Evolutionary conservation across 2,797 vertebrate genomes (phyloP).

Genomic region (Anabas testudineus): DNA sequence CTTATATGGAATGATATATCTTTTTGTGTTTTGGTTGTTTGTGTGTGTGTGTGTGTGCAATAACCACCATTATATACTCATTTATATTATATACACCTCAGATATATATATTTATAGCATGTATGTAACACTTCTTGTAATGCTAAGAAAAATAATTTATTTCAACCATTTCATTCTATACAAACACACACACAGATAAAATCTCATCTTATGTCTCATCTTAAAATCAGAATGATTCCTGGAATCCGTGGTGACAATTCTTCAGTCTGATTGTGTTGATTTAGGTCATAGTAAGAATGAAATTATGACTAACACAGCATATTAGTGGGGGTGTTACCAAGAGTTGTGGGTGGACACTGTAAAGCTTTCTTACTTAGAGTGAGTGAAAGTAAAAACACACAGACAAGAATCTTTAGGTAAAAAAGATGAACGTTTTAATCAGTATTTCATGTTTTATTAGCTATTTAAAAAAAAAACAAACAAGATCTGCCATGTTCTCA

Average conservation of each 20-base stretch:
- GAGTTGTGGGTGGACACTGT: background rate
- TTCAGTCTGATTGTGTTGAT: constrained; percentile 71
- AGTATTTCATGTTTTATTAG: constrained; percentile 59
- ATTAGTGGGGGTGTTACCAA: constrained; percentile 2
- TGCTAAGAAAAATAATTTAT: too few species aligned
- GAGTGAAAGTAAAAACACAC: constrained; percentile 17
- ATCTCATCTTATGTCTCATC: constrained; percentile 66
- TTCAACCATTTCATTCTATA: too few species aligned
- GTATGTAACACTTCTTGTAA: too few species aligned
- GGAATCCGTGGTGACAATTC: constrained; percentile 63
- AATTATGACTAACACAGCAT: constrained; percentile 52
- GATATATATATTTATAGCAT: too few species aligned
- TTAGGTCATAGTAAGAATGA: constrained; percentile 70
- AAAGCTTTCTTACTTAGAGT: background rate
- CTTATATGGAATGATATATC: too few species aligned
- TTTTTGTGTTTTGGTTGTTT: too few species aligned
- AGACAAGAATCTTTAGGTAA: constrained; percentile 39
- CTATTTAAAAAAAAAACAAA: background rate
- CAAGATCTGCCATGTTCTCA: constrained; percentile 44
- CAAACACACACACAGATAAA: background rate
- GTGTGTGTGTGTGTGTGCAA: too few species aligned
- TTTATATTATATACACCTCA: too few species aligned
- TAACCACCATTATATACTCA: too few species aligned
- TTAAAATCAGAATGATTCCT: constrained; percentile 78
- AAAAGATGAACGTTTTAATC: constrained; percentile 61